Conservation (phyloP, 23 tunicate genomes). For the Phallusia fumigata region DNA sequence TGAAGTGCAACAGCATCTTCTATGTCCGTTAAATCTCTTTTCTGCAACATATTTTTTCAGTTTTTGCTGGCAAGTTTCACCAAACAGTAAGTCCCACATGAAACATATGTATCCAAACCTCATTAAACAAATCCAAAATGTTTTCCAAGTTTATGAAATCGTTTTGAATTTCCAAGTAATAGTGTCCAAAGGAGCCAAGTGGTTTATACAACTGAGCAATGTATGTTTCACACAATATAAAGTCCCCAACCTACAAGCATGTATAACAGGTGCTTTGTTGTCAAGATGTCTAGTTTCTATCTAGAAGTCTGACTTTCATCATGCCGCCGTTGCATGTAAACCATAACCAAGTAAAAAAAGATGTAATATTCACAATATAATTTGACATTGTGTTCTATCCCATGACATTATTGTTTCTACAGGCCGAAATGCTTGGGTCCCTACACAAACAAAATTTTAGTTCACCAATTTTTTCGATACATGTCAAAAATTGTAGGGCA, state of each 20-base stretch:
- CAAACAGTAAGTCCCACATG: background rate
- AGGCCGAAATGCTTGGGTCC: too few species aligned
- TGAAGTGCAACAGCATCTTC: constrained; percentile 50
- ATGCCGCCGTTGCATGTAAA: too few species aligned
- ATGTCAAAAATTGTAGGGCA: too few species aligned
- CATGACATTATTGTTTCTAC: too few species aligned
- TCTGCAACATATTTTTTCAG: constrained; percentile 16
- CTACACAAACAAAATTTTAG: too few species aligned
- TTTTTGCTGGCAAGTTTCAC: background rate
- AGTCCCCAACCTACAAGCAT: constrained; percentile 67
- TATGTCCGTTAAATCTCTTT: constrained; percentile 57
- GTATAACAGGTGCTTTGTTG: background rate
- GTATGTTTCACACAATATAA: constrained; percentile 93
- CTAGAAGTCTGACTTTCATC: too few species aligned
- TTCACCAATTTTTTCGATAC: too few species aligned
- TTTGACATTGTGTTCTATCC: too few species aligned
- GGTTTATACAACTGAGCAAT: constrained; percentile 94
- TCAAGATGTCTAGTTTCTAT: too few species aligned
- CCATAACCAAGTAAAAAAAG: too few species aligned
- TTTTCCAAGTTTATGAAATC: constrained; percentile 93
- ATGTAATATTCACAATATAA: too few species aligned
- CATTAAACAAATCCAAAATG: constrained; percentile 90
- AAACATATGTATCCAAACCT: constrained; percentile 31
- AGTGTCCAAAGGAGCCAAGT: constrained; percentile 82
- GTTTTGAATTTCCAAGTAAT: constrained; percentile 89